Base-by-base conservation (phyloP, 2,113 vertebrate genomes). In the Cromileptes altivelis region DNA sequence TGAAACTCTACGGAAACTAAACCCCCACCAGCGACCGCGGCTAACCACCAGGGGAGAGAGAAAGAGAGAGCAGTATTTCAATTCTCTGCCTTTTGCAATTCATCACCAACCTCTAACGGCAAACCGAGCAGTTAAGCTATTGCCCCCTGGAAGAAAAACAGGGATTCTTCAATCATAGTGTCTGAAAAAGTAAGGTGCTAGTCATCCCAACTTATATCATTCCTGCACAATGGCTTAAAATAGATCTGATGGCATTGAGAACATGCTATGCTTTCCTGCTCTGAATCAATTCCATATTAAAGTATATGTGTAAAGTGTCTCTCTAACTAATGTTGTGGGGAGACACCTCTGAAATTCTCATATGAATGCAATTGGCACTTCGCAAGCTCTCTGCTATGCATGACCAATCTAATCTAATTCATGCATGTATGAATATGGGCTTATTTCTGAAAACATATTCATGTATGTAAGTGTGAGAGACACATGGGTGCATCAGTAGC, bases 31-130 rank as follows among this genome's bases (percentile, higher is more conserved):
- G 82, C 45, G 40, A 85, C 88, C 50, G 25, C 14, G 70, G 55
- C 76, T 85, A 86, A 84, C 82, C 84, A 67, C 80, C 70, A 52
- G 61, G 79, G 84, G 81, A 87, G 72, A 80, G 71, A 78, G 78
- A 85, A 78, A 82, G 70, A 85, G 63, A 75, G 71, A 73, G 82
- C 60, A 40, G 53, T 69, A 88, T 87, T 90, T 87, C 82, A 86
- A 78, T 60, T 91, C 78, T 75, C 64, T 68, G 70, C 50, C 23
- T 85, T 86, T 85, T 82, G 67, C 67, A 88, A 88, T 77, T 85
- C 69, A 87, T 94, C 88, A 87, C 82, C 80, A 56, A 53, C 30
- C 53, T 87, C 72, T 75, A 80, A 91, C 37, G 13, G 70, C 58
- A 69, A 75, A 75, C 70, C 71, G 52, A 75, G 78, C 69, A 82